These are phyloP conservation scores for Oscheius sp. DNA, from an alignment of 2,888 invertebrate genomes.

Conservation along the genomic window DNA sequence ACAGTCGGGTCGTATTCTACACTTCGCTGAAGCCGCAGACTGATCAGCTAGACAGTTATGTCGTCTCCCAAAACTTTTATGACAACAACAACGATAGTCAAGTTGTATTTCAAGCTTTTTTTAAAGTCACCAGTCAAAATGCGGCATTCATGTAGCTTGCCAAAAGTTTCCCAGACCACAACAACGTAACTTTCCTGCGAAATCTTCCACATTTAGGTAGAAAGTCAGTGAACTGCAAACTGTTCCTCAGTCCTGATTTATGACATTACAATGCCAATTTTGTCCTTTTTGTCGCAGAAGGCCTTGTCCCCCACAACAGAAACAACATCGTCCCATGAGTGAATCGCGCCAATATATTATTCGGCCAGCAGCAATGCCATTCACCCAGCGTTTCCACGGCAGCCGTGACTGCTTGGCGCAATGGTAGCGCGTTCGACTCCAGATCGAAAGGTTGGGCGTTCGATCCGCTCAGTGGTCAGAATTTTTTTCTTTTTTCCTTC, in stretches of 20 bases:
- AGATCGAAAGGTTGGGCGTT: slow-evolving; percentile 45
- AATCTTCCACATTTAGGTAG: background rate
- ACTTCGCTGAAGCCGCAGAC: too few relatives aligned
- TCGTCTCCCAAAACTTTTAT: too few relatives aligned
- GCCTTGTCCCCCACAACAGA: background rate
- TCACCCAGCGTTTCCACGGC: background rate
- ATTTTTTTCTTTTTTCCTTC: slow-evolving; percentile 23
- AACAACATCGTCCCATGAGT: background rate
- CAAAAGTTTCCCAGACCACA: too few relatives aligned
- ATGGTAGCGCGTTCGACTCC: slow-evolving; percentile 44
- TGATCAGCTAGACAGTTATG: too few relatives aligned
- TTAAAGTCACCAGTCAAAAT: too few relatives aligned
- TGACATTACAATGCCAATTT: background rate
- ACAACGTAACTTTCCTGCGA: background rate
- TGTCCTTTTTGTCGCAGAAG: background rate
- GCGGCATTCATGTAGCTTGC: too few relatives aligned
- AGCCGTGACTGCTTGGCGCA: slow-evolving; percentile 39
- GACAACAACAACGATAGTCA: too few relatives aligned
- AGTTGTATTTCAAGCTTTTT: too few relatives aligned
- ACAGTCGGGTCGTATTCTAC: too few relatives aligned
- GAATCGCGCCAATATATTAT: background rate
- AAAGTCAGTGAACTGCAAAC: background rate
- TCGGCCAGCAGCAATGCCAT: background rate
- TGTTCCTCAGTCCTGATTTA: background rate
- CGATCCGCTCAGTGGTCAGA: slow-evolving; percentile 43